Evolutionary conservation across 2,113 vertebrate genomes (phyloP), one percentile per base, ranked within the genome.

Genomic region (Thunnus maccoyii): DNA sequence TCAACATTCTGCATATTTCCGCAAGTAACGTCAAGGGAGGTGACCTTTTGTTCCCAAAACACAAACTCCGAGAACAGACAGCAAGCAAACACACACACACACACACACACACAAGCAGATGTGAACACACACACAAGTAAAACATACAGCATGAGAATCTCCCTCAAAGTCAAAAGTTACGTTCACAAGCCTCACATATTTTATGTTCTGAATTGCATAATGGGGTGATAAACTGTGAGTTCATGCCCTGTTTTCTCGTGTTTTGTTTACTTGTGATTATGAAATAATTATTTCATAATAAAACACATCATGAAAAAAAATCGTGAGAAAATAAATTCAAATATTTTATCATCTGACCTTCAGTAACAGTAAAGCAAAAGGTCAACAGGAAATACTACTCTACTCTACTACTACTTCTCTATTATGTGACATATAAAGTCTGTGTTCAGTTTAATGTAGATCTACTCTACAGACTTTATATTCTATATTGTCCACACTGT

Each of bases 21-120:
- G 60, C 13, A 69, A 87, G 72, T 44, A 57, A 58, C 57, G 15
- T 83, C 80, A 32, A 4, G 88, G 88, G 88, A 84, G 71, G 57
- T 36, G 89, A 85, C 86, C 86, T 91, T 85, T 72, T 87, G 86
- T 90, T 90, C 86, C 82, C 80, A 82, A 22, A 85, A 85, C 56
- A 85, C 66, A 69, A 79, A 86, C 76, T 72, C 68, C 30, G 27
- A 78, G 69, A 60, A 32, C 76, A 71, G 20, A 51, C 71, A 55
- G 17, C 71, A 76, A 56, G 27, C 66, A 22, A 22, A 22, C 22
- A 22, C 22, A 22, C 22, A 69, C 72, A 71, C 62, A 61, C 72
- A 71, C 62, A 61, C 14, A 16, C 27, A 66, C 20, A 27, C 52
- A 84, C 32, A 63, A 4, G 32, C 51, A 79, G 50, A 80, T 52